phyloP scores from a whole-genome alignment of 2,113 vertebrate genomes.

The Seriola aureovittata region DNA sequence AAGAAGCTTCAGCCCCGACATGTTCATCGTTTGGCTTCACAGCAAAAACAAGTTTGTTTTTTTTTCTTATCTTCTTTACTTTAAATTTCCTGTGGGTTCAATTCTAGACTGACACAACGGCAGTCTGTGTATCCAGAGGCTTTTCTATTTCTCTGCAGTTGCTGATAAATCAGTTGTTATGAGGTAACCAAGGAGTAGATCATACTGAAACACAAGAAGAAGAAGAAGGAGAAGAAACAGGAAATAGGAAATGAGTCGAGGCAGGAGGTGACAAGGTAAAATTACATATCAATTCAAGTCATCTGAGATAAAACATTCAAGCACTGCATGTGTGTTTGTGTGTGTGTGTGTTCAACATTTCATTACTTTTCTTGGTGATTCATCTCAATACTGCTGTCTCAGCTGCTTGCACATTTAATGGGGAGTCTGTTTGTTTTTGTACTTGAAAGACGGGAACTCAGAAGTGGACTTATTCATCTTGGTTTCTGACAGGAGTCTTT shows the following conservation, averaged over 20 bases:
- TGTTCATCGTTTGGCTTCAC: constrained; percentile 49
- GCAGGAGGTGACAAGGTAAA: not conserved
- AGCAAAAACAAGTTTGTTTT: constrained; percentile 10
- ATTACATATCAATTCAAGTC: constrained; percentile 19
- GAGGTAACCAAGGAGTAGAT: constrained; percentile 87
- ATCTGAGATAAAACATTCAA: not conserved
- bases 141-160: constrained; percentile 38
- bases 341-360: constrained; percentile 20
- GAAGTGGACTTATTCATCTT: constrained; percentile 16
- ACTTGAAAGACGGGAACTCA: constrained; percentile 21
- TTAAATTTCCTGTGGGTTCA: constrained; percentile 32
- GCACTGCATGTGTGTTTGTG: not conserved
- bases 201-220: constrained; percentile 84
- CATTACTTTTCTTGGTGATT: constrained; percentile 20
- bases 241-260: constrained; percentile 21
- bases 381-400: constrained; percentile 15
- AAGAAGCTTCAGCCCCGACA: constrained; percentile 12
- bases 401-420: constrained; percentile 14
- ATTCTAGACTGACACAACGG: constrained; percentile 34
- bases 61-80: constrained; percentile 23
- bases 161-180: constrained; percentile 77
- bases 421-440: constrained; percentile 22
- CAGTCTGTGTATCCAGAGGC: constrained; percentile 53
- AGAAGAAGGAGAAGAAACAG: constrained; percentile 70
- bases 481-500: constrained; percentile 16